Conservation (phyloP, 2,888 invertebrate species). For the Meta bourneti region DNA sequence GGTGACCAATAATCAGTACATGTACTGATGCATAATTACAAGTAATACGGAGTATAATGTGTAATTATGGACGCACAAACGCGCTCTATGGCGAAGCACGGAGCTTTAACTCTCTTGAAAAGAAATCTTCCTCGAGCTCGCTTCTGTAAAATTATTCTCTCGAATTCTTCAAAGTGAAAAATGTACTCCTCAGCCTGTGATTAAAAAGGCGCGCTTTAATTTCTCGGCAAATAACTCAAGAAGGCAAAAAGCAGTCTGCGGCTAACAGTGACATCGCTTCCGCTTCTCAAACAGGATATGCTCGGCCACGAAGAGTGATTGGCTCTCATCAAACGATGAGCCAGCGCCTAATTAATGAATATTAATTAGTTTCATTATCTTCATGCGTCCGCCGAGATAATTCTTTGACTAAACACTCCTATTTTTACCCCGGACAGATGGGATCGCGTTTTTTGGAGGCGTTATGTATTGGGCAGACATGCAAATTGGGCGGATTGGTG, state of each 20-base stretch:
- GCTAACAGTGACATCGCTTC: constrained; percentile 24
- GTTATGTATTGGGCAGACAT: neutral
- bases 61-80: too few species aligned
- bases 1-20: too few species aligned
- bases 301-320: constrained; percentile 30
- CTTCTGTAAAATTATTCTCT: neutral
- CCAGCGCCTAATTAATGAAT: constrained; percentile 54
- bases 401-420: constrained; percentile 42
- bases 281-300: neutral
- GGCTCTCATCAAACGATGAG: constrained; percentile 50
- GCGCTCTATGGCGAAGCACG: too few species aligned
- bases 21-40: too few species aligned
- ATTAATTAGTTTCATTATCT: constrained; percentile 62
- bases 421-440: neutral
- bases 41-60: too few species aligned
- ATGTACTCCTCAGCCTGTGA: constrained; percentile 1
- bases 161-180: neutral
- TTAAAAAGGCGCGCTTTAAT: constrained; percentile 49
- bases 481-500: constrained; percentile 15
- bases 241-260: constrained; percentile 8
- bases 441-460: neutral
- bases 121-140: too few species aligned
- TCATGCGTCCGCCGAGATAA: constrained; percentile 21
- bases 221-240: constrained; percentile 31
- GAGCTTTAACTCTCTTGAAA: too few species aligned